Evolutionary conservation across 2,113 vertebrate genomes (phyloP).

Genomic region (Zosterops borbonicus): DNA sequence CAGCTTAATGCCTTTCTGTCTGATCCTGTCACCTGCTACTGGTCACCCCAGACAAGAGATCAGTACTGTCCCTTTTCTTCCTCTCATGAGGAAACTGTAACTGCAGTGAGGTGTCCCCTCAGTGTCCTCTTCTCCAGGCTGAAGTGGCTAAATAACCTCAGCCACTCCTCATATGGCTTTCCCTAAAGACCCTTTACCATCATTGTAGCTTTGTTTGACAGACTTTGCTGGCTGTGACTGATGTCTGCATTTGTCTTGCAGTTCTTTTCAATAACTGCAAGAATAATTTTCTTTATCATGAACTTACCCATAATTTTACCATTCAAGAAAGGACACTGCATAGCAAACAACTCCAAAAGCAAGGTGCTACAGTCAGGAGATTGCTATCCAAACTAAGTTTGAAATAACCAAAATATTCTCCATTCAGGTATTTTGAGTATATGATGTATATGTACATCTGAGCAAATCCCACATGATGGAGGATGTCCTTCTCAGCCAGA

Average conservation of each 20-base stretch:
- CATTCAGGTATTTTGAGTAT: background rate
- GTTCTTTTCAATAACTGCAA: background rate
- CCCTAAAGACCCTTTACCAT: background rate
- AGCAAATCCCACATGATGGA: background rate
- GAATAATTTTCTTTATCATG: background rate
- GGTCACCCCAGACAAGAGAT: background rate
- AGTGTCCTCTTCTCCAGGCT: background rate
- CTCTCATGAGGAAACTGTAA: background rate
- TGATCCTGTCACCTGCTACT: background rate
- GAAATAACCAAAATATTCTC: background rate
- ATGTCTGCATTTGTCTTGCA: background rate
- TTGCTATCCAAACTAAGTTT: background rate
- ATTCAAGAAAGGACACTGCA: background rate
- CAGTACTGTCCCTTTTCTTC: background rate
- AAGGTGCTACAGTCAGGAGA: background rate
- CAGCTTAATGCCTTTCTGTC: background rate
- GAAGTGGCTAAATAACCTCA: background rate
- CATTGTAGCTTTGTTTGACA: background rate
- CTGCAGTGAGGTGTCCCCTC: background rate
- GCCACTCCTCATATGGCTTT: background rate
- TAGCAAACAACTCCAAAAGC: background rate
- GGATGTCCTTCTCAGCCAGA: background rate
- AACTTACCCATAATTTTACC: background rate
- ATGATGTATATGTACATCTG: background rate
- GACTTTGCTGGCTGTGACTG: background rate